Conservation (phyloP, 2,888 invertebrate genomes). For the Melanchra persicariae region DNA sequence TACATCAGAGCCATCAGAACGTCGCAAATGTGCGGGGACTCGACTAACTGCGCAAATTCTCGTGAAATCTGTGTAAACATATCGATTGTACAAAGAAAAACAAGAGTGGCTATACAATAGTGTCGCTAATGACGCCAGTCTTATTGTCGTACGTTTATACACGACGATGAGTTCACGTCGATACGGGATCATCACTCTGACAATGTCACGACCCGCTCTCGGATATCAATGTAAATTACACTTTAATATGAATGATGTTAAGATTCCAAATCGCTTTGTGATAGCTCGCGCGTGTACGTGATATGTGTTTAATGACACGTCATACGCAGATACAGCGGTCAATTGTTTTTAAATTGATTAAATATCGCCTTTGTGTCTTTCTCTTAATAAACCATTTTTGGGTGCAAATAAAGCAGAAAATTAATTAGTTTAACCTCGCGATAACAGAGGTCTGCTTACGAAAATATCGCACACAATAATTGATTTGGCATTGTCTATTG, state of each 20-base stretch:
- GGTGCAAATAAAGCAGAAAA: constrained; percentile 18
- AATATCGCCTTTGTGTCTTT: constrained; percentile 30
- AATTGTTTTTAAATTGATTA: constrained; percentile 41
- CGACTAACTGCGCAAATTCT: constrained; percentile 84
- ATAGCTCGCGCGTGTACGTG: constrained; percentile 17
- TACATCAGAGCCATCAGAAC: constrained; percentile 68
- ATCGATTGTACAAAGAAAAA: constrained; percentile 79
- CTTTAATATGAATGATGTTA: constrained; percentile 49
- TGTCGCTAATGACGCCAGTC: constrained; percentile 76
- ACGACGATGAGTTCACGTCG: constrained; percentile 83
- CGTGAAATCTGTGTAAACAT: constrained; percentile 85
- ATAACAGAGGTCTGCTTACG: constrained; percentile 22
- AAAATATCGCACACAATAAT: constrained; percentile 30
- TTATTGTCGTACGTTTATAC: constrained; percentile 76
- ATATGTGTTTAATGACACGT: constrained; percentile 37
- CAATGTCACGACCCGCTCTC: constrained; percentile 79
- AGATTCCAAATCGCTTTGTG: constrained; percentile 43
- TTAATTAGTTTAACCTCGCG: constrained; percentile 46
- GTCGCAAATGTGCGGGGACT: constrained; percentile 67
- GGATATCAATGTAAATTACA: constrained; percentile 52
- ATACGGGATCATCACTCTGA: constrained; percentile 76
- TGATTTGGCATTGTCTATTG: constrained; percentile 49
- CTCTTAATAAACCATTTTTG: constrained; percentile 24
- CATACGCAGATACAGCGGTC: constrained; percentile 24
- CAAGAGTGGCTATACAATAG: constrained; percentile 78